Percentiles rank a stretch among this genome's conserved stretches.
These are phyloP conservation scores for Thalassoma bifasciatum DNA, from an alignment of 2,113 vertebrate species.

Conservation along the genomic window DNA sequence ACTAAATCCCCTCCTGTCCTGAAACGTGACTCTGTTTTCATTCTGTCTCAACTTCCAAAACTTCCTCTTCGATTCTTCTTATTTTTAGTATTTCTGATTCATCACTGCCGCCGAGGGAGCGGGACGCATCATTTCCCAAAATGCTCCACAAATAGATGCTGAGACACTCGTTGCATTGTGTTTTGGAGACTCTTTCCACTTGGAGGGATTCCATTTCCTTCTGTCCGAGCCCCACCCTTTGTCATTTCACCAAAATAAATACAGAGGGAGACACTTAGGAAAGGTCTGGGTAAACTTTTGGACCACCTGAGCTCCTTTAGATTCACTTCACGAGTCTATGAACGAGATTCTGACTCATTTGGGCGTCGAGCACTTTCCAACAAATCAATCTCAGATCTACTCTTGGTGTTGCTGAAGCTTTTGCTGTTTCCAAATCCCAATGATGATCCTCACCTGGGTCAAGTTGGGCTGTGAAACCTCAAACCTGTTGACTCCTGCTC, in stretches of 20 bases:
- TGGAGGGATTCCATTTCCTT: constrained; percentile 17
- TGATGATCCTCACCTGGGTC: no score
- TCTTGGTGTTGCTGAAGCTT: neutral
- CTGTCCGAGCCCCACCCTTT: neutral
- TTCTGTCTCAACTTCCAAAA: constrained; percentile 46
- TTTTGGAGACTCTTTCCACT: constrained; percentile 23
- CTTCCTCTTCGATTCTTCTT: constrained; percentile 57
- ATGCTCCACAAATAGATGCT: constrained; percentile 15
- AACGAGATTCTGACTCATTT: neutral
- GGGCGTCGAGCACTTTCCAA: neutral
- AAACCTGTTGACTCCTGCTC: no score
- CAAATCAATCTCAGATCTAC: neutral
- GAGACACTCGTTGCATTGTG: constrained; percentile 48
- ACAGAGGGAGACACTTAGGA: no score
- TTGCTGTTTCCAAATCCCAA: no score
- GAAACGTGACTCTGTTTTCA: constrained; percentile 32
- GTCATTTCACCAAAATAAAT: neutral
- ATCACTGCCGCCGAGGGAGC: neutral
- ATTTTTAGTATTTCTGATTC: constrained; percentile 49
- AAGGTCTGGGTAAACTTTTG: neutral
- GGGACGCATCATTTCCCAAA: constrained; percentile 48
- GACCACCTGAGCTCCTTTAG: no score
- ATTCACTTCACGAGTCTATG: neutral
- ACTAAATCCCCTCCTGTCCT: neutral
- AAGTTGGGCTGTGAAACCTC: no score